Evolutionary conservation across 2,888 invertebrate genomes (phyloP), one percentile per base, ranked within the genome.

Genomic region (Athalia circularis): DNA sequence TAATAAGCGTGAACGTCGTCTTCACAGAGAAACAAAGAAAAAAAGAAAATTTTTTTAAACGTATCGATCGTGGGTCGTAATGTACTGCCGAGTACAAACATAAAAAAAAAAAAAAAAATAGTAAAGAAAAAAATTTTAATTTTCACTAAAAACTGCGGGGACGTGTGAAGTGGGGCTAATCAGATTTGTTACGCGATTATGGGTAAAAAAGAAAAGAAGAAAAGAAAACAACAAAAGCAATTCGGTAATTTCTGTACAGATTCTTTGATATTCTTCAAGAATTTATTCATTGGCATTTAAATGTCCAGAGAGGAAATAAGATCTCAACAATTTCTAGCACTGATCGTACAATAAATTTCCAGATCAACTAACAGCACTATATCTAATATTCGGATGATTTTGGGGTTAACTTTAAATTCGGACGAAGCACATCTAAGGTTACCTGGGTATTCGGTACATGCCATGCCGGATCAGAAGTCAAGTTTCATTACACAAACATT

Each of bases 1-100:
- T 29, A 29, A 29, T 29, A 29, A 29, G 29, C 29, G 29, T 29
- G 43, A 50, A 62, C 62, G 62, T 61, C 62, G 45, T 75, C 75
- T 61, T 64, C 61, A 45, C 61, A 50, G 62, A 50, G 52, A 57
- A 47, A 8, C 8, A 43, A 11, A 11, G 54, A 54, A 11, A 54
- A 54, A 54, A 80, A 75, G 80, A 48, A 62, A 43, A 47, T 29
- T 29, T 29, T 29, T 29, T 29, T 1, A 29, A 79, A 78, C 48
- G 47, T 75, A 43, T 57, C 43, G 61, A 61, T 61, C 48, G 80
- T 77, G 82, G 79, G 80, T 83, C 83, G 84, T 86, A 84, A 29
- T 82, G 83, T 84, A 83, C 82, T 81, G 80, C 84, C 82, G 82
- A 85, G 86, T 87, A 86, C 85, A 86, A 85, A 86, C 79, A 81